A percentile compares a stretch with the other conserved stretches of the same genome.
phyloP scores from a whole-genome alignment of 2,113 vertebrate species.

The Xenus cinereus region DNA sequence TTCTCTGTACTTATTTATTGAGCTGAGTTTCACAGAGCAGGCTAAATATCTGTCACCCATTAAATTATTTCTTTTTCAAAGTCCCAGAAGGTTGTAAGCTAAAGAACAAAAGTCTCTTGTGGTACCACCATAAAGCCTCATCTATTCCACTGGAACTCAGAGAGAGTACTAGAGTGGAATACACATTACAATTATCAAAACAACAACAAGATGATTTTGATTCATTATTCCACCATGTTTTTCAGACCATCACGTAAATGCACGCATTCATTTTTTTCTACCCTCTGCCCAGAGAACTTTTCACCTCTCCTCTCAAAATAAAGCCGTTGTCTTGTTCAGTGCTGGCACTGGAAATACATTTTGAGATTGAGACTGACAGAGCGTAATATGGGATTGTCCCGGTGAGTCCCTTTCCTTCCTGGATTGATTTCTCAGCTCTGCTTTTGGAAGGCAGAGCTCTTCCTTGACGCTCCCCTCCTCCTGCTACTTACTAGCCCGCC shows the following conservation, averaged over 20 bases:
- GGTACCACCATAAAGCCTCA: background rate
- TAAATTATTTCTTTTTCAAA: background rate
- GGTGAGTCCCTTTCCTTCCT: background rate
- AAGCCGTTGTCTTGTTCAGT: background rate
- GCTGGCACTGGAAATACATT: background rate
- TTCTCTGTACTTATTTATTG: background rate
- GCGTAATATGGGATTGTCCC: background rate
- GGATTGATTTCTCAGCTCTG: background rate
- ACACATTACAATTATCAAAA: background rate
- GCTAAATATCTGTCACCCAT: background rate
- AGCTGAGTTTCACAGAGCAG: background rate
- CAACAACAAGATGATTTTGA: background rate
- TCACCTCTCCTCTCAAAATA: background rate
- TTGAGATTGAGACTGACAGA: accelerated
- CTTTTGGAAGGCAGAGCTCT: background rate
- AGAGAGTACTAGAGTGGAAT: background rate
- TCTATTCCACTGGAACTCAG: background rate
- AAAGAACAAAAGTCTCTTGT: background rate
- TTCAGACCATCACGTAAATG: background rate
- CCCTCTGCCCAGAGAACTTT: background rate
- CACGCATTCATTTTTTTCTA: background rate
- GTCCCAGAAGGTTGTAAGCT: background rate
- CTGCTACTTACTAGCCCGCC: background rate
- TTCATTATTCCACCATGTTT: background rate
- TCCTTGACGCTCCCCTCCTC: background rate